Evolutionary conservation across 2,113 vertebrate genomes (phyloP).

Genomic region (Spermophilus dauricus): DNA sequence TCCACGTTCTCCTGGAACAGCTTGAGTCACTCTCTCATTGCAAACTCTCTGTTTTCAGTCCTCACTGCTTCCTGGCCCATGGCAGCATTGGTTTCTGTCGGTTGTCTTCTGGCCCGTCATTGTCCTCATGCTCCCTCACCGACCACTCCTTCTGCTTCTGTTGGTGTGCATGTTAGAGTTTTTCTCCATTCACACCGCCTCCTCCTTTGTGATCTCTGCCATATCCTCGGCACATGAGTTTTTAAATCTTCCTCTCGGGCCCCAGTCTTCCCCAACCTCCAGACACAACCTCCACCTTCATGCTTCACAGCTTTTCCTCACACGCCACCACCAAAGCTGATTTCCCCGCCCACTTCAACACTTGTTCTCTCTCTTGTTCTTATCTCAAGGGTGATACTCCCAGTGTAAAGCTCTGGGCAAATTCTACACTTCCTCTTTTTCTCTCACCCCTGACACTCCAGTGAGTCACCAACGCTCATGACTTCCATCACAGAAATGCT

Average conservation of each 20-base stretch:
- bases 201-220: not conserved
- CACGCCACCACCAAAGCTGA: not conserved
- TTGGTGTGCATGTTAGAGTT: not conserved
- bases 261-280: not conserved
- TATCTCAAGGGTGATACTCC: not conserved
- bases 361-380: not conserved
- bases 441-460: not conserved
- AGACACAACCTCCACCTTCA: not conserved
- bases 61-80: not conserved
- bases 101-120: not conserved
- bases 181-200: not conserved
- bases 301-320: not conserved
- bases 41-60: not conserved
- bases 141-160: not conserved
- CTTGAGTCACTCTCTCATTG: not conserved
- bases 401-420: constrained; percentile 4
- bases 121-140: not conserved
- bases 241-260: not conserved
- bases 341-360: not conserved
- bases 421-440: not conserved
- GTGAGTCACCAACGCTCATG: not conserved
- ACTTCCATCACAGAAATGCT: not conserved
- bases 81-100: not conserved
- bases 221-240: not conserved
- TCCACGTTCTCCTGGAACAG: not conserved